These are phyloP conservation scores for Papilio xuthus DNA, from an alignment of 1,140 invertebrate genomes.

Conservation along the genomic window DNA sequence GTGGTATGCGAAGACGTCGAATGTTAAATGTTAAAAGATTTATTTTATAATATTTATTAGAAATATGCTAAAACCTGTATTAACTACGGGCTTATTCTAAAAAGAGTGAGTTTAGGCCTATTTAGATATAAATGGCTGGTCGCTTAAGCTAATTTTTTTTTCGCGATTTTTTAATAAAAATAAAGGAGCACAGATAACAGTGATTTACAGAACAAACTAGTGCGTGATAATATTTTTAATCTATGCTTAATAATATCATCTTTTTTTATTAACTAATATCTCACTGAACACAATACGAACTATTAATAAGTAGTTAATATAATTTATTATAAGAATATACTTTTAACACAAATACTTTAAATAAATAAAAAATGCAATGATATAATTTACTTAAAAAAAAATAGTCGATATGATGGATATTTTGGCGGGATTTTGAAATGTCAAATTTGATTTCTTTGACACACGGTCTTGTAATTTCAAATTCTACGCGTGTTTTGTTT, in stretches of 20 bases:
- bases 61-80: conserved; percentile 72
- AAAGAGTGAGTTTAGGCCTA: conserved; percentile 72
- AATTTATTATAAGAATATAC: conserved; percentile 39
- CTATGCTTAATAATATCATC: conserved; percentile 59
- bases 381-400: background rate
- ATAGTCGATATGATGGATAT: background rate
- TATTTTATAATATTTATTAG: conserved; percentile 54
- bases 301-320: conserved; percentile 50
- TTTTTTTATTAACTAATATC: conserved; percentile 55
- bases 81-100: conserved; percentile 74
- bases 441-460: background rate
- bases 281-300: conserved; percentile 56
- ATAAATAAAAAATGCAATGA: no score
- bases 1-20: conserved; percentile 56
- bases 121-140: conserved; percentile 19
- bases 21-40: conserved; percentile 59
- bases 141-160: conserved; percentile 32
- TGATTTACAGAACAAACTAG: conserved; percentile 48
- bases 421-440: background rate
- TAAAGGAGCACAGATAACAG: background rate
- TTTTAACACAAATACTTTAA: background rate
- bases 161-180: conserved; percentile 23
- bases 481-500: background rate
- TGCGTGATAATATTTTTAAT: conserved; percentile 45
- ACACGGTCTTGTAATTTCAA: background rate